These are phyloP conservation scores for Tupaia tana DNA, from an alignment of 2,113 vertebrate genomes.

Conservation along the genomic window DNA sequence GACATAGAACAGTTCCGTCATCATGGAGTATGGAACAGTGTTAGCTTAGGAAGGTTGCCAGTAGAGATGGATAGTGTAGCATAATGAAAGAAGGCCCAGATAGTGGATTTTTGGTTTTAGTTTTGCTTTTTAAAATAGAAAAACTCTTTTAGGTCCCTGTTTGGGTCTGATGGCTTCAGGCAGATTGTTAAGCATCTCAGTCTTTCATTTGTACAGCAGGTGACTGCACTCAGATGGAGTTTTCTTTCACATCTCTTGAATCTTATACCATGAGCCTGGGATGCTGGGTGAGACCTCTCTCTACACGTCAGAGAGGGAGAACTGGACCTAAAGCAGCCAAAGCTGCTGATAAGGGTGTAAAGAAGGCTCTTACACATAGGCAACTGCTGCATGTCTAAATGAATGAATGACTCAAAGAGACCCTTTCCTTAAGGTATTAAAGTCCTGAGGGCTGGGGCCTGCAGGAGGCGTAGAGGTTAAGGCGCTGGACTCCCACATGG, in stretches of 20 bases:
- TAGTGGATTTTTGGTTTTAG: not conserved
- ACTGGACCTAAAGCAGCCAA: conserved; percentile 21
- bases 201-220: conserved; percentile 7
- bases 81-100: not conserved
- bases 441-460: too few relatives aligned
- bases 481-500: too few relatives aligned
- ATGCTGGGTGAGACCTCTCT: not conserved
- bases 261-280: not conserved
- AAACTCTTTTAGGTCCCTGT: not conserved
- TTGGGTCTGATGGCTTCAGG: not conserved
- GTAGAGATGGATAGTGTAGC: not conserved
- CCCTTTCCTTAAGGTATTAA: not conserved
- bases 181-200: not conserved
- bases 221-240: not conserved
- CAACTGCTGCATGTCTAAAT: not conserved
- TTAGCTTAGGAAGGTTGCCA: conserved; percentile 30
- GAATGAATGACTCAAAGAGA: not conserved
- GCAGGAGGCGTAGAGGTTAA: too few relatives aligned
- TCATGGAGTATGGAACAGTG: not conserved
- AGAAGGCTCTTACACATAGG: not conserved
- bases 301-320: not conserved
- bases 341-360: not conserved
- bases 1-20: not conserved
- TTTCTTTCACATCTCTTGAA: not conserved
- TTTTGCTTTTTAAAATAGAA: not conserved